phyloP scores from a whole-genome alignment of 2,888 invertebrate species.

The Drosophila nr. medialis region DNA sequence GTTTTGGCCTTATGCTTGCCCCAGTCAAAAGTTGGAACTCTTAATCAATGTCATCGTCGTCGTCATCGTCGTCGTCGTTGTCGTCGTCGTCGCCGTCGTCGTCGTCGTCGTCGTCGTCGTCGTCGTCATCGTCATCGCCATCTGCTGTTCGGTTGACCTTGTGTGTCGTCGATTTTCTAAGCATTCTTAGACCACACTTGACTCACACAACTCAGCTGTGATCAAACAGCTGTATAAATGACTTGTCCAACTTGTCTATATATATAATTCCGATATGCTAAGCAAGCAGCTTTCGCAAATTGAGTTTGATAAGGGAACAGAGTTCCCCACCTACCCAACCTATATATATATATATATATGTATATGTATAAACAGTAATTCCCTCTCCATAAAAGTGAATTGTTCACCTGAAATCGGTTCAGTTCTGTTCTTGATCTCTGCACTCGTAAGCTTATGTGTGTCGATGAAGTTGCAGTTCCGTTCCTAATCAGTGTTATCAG shows the following conservation, averaged over 20 bases:
- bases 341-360: not conserved
- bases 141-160: conserved; percentile 11
- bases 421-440: not conserved
- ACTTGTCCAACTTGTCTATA: not conserved
- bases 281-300: conserved; percentile 2
- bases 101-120: conserved; percentile 1
- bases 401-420: not conserved
- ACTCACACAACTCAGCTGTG: conserved; percentile 4
- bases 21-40: not conserved
- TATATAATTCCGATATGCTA: not conserved
- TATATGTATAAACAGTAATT: not conserved
- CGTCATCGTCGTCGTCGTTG: not conserved
- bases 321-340: not conserved
- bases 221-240: conserved; percentile 17
- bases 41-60: conserved; percentile 4
- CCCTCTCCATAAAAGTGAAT: not conserved
- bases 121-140: not conserved
- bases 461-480: not conserved
- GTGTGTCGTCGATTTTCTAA: not conserved
- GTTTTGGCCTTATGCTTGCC: not conserved
- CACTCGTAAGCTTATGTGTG: not conserved
- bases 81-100: no score
- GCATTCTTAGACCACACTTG: conserved; percentile 5
- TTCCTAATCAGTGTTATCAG: not conserved
- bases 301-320: not conserved